Percentiles rank a stretch among this genome's conserved stretches.
Conservation (phyloP, 2,888 invertebrate genomes). For the Scaptomyza flava region DNA sequence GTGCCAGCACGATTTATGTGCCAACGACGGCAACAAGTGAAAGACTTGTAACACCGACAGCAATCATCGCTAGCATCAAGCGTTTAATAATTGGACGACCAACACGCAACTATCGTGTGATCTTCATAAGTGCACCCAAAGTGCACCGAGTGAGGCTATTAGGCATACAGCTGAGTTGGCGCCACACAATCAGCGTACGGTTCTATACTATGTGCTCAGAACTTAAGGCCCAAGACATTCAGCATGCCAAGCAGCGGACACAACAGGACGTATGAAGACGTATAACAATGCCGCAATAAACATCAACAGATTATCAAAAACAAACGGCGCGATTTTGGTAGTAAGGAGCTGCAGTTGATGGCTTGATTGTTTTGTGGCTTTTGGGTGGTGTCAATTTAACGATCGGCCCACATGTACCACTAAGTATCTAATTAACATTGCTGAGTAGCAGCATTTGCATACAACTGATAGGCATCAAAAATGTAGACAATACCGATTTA, state of each 20-base stretch:
- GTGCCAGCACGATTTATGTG: conserved; percentile 46
- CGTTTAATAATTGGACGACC: conserved; percentile 81
- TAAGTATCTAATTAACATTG: conserved; percentile 37
- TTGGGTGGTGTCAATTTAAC: conserved; percentile 40
- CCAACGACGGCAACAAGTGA: conserved; percentile 43
- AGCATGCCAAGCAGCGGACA: too few relatives aligned
- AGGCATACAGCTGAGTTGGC: conserved; percentile 81
- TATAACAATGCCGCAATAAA: background rate
- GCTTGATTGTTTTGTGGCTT: background rate
- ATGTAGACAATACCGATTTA: conserved; percentile 35
- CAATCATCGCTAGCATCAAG: conserved; percentile 75
- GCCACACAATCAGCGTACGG: conserved; percentile 37
- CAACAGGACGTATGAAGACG: conserved; percentile 75
- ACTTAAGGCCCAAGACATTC: conserved; percentile 69
- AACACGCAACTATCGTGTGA: conserved; percentile 82
- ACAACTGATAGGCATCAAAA: conserved; percentile 42
- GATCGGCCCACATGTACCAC: conserved; percentile 45
- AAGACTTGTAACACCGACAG: conserved; percentile 33
- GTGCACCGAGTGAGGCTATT: conserved; percentile 54
- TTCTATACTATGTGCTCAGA: too few relatives aligned
- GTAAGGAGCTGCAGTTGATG: conserved; percentile 4
- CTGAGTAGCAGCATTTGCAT: conserved; percentile 51
- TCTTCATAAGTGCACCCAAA: conserved; percentile 83
- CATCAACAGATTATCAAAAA: conserved; percentile 6
- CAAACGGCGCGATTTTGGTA: background rate